Evolutionary conservation across 2,888 invertebrate genomes (phyloP).

Genomic region (Rhaphigaster nebulosa): DNA sequence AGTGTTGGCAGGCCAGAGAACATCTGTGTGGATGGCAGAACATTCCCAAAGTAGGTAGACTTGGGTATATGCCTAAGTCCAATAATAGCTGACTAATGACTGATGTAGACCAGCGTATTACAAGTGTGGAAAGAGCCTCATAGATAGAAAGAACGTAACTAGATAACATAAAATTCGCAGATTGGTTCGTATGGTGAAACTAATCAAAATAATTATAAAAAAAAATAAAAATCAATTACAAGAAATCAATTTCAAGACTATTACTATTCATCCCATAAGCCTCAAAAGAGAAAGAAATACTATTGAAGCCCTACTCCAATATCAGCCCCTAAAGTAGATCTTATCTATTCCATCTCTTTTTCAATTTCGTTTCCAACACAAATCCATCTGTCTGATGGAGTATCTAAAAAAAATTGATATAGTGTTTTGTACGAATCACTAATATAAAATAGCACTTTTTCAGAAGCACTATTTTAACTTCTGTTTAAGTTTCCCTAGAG

Average conservation of each 20-base stretch:
- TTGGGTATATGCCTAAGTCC: too few relatives aligned
- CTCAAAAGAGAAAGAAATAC: not conserved
- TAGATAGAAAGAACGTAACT: too few relatives aligned
- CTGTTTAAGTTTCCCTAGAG: not conserved
- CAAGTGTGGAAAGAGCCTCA: too few relatives aligned
- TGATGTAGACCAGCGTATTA: too few relatives aligned
- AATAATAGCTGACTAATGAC: too few relatives aligned
- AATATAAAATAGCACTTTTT: not conserved
- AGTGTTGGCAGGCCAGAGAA: too few relatives aligned
- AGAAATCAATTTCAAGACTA: not conserved
- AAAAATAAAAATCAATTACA: too few relatives aligned
- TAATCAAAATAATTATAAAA: too few relatives aligned
- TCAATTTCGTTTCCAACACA: constrained; percentile 15
- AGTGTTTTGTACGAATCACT: not conserved
- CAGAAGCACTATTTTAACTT: not conserved
- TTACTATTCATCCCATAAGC: not conserved
- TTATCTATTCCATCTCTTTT: not conserved
- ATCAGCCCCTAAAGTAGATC: not conserved
- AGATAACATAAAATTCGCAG: too few relatives aligned
- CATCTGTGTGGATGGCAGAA: too few relatives aligned
- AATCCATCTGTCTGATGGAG: not conserved
- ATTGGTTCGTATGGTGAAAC: too few relatives aligned
- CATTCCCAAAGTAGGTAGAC: too few relatives aligned
- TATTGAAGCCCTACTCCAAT: not conserved
- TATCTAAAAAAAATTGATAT: not conserved